Evolutionary conservation across 2,888 invertebrate species (phyloP).

Genomic region (Steinernema scapterisci): DNA sequence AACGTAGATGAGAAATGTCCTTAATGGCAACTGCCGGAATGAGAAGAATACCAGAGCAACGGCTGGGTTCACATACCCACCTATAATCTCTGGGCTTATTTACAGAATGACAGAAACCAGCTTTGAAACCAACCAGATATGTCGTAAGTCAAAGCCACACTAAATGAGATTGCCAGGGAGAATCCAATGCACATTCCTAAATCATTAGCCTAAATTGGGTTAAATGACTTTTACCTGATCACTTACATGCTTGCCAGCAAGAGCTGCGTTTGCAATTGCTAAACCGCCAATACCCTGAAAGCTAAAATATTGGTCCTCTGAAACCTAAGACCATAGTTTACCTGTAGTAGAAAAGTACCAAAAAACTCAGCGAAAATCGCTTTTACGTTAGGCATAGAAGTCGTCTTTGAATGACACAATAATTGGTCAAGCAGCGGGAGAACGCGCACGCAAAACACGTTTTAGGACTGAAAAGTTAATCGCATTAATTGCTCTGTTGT

Average conservation of each 20-base stretch:
- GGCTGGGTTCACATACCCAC: constrained; percentile 2
- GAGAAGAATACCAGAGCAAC: constrained; percentile 10
- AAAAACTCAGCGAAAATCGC: neutral
- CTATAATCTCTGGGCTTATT: no score
- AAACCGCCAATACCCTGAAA: constrained; percentile 8
- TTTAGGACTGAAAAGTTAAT: neutral
- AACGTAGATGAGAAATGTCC: neutral
- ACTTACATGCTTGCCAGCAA: neutral
- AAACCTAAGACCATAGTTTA: neutral
- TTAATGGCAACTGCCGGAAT: neutral
- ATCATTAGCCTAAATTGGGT: neutral
- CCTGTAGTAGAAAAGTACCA: constrained; percentile 10
- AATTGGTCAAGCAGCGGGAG: neutral
- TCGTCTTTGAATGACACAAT: neutral
- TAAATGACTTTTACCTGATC: neutral
- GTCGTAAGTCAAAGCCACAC: neutral
- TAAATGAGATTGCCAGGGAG: constrained; percentile 10
- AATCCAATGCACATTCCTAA: constrained; percentile 23
- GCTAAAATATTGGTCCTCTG: neutral
- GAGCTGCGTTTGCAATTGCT: neutral
- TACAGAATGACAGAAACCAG: neutral
- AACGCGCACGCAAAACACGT: neutral
- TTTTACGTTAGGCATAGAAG: neutral
- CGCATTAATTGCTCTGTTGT: constrained; percentile 1
- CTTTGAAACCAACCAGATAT: neutral